phyloP scores from a whole-genome alignment of 2,888 invertebrate genomes.

The Criorhina ranunculi region DNA sequence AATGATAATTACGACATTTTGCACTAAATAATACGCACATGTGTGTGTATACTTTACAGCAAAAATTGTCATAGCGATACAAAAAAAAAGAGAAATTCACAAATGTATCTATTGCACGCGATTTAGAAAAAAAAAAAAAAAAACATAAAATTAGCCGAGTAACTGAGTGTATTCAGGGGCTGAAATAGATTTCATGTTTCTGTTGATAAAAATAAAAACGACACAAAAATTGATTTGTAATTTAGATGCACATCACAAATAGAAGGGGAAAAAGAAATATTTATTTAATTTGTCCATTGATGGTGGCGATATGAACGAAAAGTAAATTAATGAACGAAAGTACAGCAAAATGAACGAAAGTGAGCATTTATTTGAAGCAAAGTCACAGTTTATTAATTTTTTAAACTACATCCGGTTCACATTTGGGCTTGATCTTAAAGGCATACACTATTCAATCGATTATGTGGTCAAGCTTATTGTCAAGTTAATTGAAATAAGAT shows the following conservation, averaged over 20 bases:
- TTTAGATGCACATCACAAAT: conserved; percentile 21
- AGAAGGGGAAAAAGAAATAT: conserved; percentile 4
- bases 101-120: conserved; percentile 65
- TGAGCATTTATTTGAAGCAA: neutral
- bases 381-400: neutral
- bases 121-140: conserved; percentile 28
- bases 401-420: too few relatives aligned
- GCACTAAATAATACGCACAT: conserved; percentile 67
- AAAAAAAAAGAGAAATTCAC: conserved; percentile 40
- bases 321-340: conserved; percentile 6
- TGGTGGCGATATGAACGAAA: conserved; percentile 23
- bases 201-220: conserved; percentile 65
- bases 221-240: conserved; percentile 65
- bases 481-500: too few relatives aligned
- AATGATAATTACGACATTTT: conserved; percentile 65
- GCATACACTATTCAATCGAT: too few relatives aligned
- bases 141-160: conserved; percentile 34
- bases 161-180: conserved; percentile 25
- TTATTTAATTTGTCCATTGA: conserved; percentile 61
- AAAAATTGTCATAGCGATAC: conserved; percentile 26
- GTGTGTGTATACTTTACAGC: conserved; percentile 14
- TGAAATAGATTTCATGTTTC: conserved; percentile 69
- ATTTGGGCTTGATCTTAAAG: too few relatives aligned
- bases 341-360: neutral
- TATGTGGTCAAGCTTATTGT: too few relatives aligned